A percentile compares a stretch with the other conserved stretches of the same genome.
Evolutionary conservation across 2,113 vertebrate genomes (phyloP).

Genomic region (Paradisaea rubra): DNA sequence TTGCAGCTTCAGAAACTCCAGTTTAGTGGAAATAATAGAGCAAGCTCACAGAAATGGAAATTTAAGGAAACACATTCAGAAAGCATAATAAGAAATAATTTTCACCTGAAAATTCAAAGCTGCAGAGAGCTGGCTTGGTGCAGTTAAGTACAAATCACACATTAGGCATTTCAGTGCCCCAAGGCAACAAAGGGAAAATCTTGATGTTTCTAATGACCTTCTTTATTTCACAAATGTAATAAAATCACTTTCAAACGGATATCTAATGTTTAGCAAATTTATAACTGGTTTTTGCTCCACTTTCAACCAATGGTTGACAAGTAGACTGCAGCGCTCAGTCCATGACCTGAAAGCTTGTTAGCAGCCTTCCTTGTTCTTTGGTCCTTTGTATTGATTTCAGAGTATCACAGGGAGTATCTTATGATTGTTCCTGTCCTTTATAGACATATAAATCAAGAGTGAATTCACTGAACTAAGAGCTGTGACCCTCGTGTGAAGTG

Average conservation of each 20-base stretch:
- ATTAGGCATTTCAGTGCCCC: background rate
- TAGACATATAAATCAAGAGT: constrained; percentile 50
- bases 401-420: constrained; percentile 44
- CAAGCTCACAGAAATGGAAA: background rate
- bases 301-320: constrained; percentile 45
- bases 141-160: constrained; percentile 23
- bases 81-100: constrained; percentile 18
- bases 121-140: background rate
- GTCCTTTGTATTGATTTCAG: constrained; percentile 54
- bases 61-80: constrained; percentile 3
- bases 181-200: constrained; percentile 1
- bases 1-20: background rate
- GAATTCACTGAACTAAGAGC: constrained; percentile 43
- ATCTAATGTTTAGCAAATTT: constrained; percentile 33
- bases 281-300: constrained; percentile 36
- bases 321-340: background rate
- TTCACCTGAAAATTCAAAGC: constrained; percentile 44
- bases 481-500: constrained; percentile 44
- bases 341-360: constrained; percentile 48
- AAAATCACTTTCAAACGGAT: constrained; percentile 28
- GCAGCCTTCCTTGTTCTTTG: constrained; percentile 37
- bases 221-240: constrained; percentile 34
- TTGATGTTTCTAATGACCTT: constrained; percentile 48
- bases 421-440: constrained; percentile 53
- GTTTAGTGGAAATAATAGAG: background rate